These are phyloP conservation scores for Pangasianodon gigas DNA, from an alignment of 2,113 vertebrate genomes.

Conservation along the genomic window DNA sequence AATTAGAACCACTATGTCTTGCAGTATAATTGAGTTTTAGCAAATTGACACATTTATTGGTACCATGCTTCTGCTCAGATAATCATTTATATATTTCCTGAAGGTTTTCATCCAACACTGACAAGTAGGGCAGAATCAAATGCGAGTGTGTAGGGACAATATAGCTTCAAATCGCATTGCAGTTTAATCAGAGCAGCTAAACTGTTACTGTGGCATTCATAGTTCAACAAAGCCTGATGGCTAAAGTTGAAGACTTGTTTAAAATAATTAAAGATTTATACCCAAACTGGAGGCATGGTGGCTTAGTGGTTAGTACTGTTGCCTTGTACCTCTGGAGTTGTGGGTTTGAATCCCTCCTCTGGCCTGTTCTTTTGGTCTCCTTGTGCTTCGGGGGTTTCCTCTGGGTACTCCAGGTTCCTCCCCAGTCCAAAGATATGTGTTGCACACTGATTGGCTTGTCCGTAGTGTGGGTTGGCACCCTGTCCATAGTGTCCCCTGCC, in stretches of 20 bases:
- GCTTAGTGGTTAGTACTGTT: too few species aligned
- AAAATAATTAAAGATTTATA: not conserved
- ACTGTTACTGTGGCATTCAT: not conserved
- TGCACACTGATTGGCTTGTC: too few species aligned
- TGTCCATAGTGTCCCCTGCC: too few species aligned
- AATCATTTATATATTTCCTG: not conserved
- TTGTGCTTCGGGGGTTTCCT: too few species aligned
- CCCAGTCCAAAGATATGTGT: too few species aligned
- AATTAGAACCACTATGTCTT: not conserved
- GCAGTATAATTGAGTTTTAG: not conserved
- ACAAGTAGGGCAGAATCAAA: not conserved
- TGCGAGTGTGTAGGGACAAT: not conserved
- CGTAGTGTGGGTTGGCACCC: too few species aligned
- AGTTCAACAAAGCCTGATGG: not conserved
- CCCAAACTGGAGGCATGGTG: too few species aligned
- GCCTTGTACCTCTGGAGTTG: too few species aligned
- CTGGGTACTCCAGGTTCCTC: too few species aligned
- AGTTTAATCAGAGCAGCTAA: not conserved
- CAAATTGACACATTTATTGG: not conserved
- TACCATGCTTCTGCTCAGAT: not conserved
- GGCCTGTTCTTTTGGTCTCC: too few species aligned
- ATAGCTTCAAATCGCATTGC: not conserved
- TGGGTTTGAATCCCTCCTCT: too few species aligned
- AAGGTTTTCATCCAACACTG: not conserved
- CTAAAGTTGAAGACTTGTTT: not conserved